Base-by-base conservation (phyloP, 1,140 invertebrate genomes). In the Anastatus disparis region DNA sequence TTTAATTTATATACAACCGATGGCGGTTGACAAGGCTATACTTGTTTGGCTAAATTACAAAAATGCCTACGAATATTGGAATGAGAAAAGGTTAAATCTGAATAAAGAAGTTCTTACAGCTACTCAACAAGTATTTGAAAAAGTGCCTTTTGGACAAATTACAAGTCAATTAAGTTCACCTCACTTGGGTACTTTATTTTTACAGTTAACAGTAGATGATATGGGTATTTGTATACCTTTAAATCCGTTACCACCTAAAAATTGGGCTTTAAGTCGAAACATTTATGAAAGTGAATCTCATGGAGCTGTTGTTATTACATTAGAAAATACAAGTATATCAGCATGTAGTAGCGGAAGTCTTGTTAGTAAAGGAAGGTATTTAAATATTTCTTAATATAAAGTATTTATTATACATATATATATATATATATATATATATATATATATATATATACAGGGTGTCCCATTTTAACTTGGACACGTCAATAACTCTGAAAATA, bases 61-160 rank as follows among this genome's bases (percentile, higher is more conserved):
- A 85, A 98, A 98, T 85, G 97, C 97, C 0, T 99, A 99, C 79
- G 97, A 99, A 81, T 99, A 98, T 85, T 99, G 97, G 97, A 97
- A 96, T 74, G 97, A 98, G 81, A 97, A 98, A 84, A 85, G 96
- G 22, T 91, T 93, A 0, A 94, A 92, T 79, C 86, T 97, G 2
- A 96, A 95, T 77, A 94, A 93, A 73, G 93, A 97, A 82, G 93
- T 96, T 24, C 83, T 94, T 12, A 91, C 91, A 53, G 93, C 95
- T 9, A 94, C 93, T 12, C 92, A 94, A 75, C 93, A 94, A 79
- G 89, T 91, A 0, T 88, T 90, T 50, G 88, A 94, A 77, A 92
- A 92, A 79, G 90, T 94, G 29, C 91, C 92, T 13, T 91, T 92
- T 72, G 93, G 93, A 0, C 93, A 94, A 80, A 85, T 93, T 67